phyloP scores from a whole-genome alignment of 1,140 invertebrate species.

The Aphelenchoides besseyi region DNA sequence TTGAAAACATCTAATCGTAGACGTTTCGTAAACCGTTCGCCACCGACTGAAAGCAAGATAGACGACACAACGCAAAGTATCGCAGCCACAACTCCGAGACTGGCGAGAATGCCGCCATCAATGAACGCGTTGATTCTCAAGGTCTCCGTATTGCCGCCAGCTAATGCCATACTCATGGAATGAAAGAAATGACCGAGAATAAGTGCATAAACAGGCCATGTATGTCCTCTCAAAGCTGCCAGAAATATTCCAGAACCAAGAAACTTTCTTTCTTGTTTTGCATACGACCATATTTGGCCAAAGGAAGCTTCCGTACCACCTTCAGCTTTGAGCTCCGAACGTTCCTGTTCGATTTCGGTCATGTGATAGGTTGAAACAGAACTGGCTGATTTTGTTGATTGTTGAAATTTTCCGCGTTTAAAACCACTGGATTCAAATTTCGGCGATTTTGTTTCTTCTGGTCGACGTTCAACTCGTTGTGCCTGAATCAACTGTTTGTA shows the following conservation, averaged over 20 bases:
- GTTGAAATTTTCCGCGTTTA: background rate
- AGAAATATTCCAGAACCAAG: conserved; percentile 35
- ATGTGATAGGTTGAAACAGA: background rate
- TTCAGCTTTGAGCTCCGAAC: background rate
- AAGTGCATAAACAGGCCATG: conserved; percentile 56
- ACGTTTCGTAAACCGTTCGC: conserved; percentile 37
- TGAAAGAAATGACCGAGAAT: conserved; percentile 58
- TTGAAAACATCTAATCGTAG: conserved; percentile 39
- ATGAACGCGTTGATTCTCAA: conserved; percentile 4
- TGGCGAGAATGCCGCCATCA: conserved; percentile 25
- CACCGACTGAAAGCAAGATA: conserved; percentile 32
- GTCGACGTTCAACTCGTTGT: conserved; percentile 29
- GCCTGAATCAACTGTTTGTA: conserved; percentile 40
- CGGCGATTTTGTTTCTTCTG: conserved; percentile 12
- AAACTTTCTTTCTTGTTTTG: conserved; percentile 37
- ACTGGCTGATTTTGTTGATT: background rate
- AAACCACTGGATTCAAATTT: background rate
- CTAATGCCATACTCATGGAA: conserved; percentile 28
- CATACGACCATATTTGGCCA: conserved; percentile 47
- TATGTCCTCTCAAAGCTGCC: conserved; percentile 44
- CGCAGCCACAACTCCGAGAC: conserved; percentile 25
- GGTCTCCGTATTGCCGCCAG: background rate
- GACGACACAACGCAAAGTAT: conserved; percentile 31
- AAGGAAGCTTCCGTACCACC: conserved; percentile 31
- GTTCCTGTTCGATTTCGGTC: conserved; percentile 7